These are phyloP conservation scores for Hyperoplus immaculatus DNA, from an alignment of 2,797 vertebrate species.

Conservation along the genomic window DNA sequence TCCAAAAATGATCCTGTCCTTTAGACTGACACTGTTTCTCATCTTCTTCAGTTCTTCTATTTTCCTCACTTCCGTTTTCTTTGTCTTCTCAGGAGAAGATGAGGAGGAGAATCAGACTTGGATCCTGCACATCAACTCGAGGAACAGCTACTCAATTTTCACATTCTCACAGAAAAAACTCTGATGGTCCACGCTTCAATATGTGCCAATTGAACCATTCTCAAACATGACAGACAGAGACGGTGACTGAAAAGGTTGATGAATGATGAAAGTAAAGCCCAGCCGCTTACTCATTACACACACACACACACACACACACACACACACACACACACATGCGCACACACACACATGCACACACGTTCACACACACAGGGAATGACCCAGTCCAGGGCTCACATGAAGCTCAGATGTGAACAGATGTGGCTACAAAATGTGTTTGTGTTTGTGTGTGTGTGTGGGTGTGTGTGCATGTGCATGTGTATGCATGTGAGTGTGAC, in stretches of 20 bases:
- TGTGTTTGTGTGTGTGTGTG: conserved; percentile 14
- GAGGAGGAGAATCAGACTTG: background rate
- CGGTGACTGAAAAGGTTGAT: conserved; percentile 54
- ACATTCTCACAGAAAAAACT: conserved; percentile 14
- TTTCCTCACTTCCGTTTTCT: background rate
- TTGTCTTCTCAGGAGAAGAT: background rate
- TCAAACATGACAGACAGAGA: conserved; percentile 26
- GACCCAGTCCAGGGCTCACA: conserved; percentile 72
- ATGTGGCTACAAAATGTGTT: conserved; percentile 57
- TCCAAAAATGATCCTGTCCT: conserved; percentile 11
- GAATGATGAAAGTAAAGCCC: conserved; percentile 50
- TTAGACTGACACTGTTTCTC: background rate
- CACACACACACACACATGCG: conserved; percentile 25
- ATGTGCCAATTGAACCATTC: conserved; percentile 8
- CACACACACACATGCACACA: conserved; percentile 22
- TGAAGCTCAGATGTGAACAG: conserved; percentile 68
- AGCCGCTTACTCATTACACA: conserved; percentile 47
- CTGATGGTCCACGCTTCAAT: conserved; percentile 4
- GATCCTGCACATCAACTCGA: background rate
- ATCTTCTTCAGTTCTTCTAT: too few species aligned
- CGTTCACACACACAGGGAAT: conserved; percentile 38
- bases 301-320: conserved; percentile 41
- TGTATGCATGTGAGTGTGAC: conserved; percentile 19
- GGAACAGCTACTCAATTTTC: conserved; percentile 15
- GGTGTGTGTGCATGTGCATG: conserved; percentile 3